Percentiles rank a stretch among this genome's conserved stretches.
Evolutionary conservation across 2,113 vertebrate genomes (phyloP).

Genomic region (Gavia stellata): DNA sequence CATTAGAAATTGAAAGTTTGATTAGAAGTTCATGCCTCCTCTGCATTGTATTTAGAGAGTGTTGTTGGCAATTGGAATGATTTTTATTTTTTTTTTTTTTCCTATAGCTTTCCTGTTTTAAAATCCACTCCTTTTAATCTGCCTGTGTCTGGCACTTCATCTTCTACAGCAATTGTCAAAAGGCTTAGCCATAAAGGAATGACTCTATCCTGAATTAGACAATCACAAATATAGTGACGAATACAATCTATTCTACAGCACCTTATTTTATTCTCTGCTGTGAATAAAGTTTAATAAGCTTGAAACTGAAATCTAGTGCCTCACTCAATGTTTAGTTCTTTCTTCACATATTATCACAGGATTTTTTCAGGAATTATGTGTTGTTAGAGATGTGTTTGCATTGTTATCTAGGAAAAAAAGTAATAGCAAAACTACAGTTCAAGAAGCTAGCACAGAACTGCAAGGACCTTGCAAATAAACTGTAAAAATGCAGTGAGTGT

Average conservation of each 20-base stretch:
- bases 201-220: not conserved
- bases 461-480: not conserved
- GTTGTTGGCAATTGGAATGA: not conserved
- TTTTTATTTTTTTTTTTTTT: not conserved
- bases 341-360: not conserved
- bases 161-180: not conserved
- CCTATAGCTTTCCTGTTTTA: not conserved
- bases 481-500: not conserved
- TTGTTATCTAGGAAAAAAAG: not conserved
- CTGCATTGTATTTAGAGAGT: not conserved
- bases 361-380: not conserved
- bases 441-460: not conserved
- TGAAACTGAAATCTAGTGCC: not conserved
- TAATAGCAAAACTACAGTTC: not conserved
- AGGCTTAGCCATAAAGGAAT: not conserved
- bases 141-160: not conserved
- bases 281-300: not conserved
- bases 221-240: not conserved
- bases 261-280: not conserved
- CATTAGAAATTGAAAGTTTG: not conserved
- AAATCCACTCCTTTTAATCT: not conserved
- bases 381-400: not conserved
- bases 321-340: not conserved
- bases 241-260: not conserved
- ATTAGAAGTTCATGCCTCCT: not conserved